Evolutionary conservation across 2,888 invertebrate genomes (phyloP).

Genomic region (Graphium colonna): DNA sequence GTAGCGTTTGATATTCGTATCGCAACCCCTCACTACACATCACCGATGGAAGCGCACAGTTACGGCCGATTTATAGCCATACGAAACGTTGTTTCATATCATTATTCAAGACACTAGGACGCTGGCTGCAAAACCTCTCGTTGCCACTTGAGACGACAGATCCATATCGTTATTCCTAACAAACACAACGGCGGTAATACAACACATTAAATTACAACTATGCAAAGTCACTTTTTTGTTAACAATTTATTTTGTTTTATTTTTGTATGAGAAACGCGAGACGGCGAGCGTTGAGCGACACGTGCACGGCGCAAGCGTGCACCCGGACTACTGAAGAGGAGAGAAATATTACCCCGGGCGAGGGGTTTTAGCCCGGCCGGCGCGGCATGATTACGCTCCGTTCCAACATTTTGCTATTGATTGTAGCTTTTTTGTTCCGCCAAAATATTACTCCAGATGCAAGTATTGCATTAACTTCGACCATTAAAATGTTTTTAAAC

Average conservation of each 20-base stretch:
- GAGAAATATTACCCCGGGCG: conserved; percentile 60
- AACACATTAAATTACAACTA: conserved; percentile 36
- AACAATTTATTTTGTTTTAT: conserved; percentile 53
- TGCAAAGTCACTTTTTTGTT: conserved; percentile 41
- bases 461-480: neutral
- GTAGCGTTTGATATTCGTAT: conserved; percentile 41
- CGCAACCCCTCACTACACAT: conserved; percentile 53
- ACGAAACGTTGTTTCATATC: conserved; percentile 71
- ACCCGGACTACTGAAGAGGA: conserved; percentile 59
- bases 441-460: conserved; percentile 14
- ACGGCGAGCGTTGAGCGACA: conserved; percentile 34
- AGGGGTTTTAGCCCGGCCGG: conserved; percentile 66
- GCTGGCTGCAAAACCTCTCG: conserved; percentile 47
- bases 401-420: conserved; percentile 42
- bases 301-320: conserved; percentile 45
- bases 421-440: conserved; percentile 24
- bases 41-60: conserved; percentile 66
- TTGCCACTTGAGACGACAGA: conserved; percentile 35
- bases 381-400: conserved; percentile 50
- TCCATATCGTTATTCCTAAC: conserved; percentile 33
- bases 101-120: conserved; percentile 56
- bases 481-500: neutral
- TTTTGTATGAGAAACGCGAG: conserved; percentile 40
- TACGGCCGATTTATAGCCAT: conserved; percentile 64
- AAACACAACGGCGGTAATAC: conserved; percentile 15